These are phyloP conservation scores for Orthosia incerta DNA, from an alignment of 2,888 invertebrate species.

Conservation along the genomic window DNA sequence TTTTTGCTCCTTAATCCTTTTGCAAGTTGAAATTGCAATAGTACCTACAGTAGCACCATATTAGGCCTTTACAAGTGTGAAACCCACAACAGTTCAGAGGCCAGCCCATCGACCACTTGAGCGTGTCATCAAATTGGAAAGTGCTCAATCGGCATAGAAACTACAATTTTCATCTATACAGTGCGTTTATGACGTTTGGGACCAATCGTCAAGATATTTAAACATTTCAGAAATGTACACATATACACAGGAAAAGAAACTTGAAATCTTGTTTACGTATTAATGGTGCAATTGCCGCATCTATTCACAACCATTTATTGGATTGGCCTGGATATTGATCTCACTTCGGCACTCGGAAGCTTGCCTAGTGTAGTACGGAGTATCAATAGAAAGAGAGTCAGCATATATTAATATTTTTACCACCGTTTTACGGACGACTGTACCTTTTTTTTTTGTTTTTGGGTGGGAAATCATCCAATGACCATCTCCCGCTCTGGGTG, in stretches of 20 bases:
- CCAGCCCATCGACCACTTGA: no score
- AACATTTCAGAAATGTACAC: not conserved
- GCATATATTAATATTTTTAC: no score
- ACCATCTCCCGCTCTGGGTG: no score
- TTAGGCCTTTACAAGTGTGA: no score
- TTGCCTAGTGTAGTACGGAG: no score
- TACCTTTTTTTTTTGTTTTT: no score
- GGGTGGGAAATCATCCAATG: no score
- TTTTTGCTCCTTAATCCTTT: not conserved
- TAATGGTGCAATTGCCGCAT: conserved; percentile 22
- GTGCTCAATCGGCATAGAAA: not conserved
- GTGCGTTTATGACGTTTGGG: not conserved
- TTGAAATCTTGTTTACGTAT: conserved; percentile 22
- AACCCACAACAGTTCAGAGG: no score
- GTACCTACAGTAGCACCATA: no score
- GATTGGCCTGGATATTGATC: conserved; percentile 31
- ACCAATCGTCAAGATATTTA: not conserved
- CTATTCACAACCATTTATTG: conserved; percentile 20
- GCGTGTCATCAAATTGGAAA: not conserved
- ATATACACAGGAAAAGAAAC: no score
- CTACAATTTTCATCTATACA: not conserved
- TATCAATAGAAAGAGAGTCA: not conserved
- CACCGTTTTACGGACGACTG: no score
- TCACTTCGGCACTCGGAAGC: not conserved
- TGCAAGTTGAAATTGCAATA: no score